Conservation (phyloP, 2,888 invertebrate genomes). For the Hydrotaea cyrtoneurina region DNA sequence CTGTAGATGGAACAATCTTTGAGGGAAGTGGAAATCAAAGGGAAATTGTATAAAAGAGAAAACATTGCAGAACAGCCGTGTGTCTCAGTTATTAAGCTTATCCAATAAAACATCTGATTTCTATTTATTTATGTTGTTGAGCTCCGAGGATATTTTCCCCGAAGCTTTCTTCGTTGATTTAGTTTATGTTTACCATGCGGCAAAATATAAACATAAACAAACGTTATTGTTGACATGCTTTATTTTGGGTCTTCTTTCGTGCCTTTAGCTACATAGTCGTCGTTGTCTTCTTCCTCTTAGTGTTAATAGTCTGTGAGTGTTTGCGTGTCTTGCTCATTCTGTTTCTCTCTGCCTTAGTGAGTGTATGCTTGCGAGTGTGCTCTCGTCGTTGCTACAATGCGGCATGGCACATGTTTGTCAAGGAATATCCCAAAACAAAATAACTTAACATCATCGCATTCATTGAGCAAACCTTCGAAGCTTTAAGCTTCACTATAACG, state of each 20-base stretch:
- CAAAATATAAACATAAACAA: slow-evolving; percentile 56
- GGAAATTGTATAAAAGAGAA: background rate
- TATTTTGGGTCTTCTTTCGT: slow-evolving; percentile 1
- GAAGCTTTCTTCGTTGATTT: slow-evolving; percentile 9
- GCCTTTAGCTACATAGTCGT: background rate
- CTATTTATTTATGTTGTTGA: background rate
- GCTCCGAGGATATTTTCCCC: background rate
- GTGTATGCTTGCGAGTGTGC: background rate
- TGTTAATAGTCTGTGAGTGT: background rate
- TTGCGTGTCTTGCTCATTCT: background rate
- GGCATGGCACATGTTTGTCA: slow-evolving; percentile 59
- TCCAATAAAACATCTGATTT: background rate
- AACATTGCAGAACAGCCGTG: background rate
- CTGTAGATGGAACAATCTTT: background rate
- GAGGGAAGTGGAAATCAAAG: background rate
- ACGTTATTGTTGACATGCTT: slow-evolving; percentile 55
- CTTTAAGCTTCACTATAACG: slow-evolving; percentile 47
- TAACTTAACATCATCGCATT: slow-evolving; percentile 1
- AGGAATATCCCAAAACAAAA: slow-evolving; percentile 60
- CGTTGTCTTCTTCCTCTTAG: background rate
- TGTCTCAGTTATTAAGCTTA: background rate
- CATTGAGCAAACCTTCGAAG: slow-evolving; percentile 32
- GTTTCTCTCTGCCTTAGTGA: background rate
- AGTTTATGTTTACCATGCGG: slow-evolving; percentile 38
- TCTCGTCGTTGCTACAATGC: slow-evolving; percentile 41